A percentile compares a stretch with the other conserved stretches of the same genome.
These are phyloP conservation scores for Metridium senile DNA, from an alignment of 92 coral and sea anemone species.

Conservation along the genomic window DNA sequence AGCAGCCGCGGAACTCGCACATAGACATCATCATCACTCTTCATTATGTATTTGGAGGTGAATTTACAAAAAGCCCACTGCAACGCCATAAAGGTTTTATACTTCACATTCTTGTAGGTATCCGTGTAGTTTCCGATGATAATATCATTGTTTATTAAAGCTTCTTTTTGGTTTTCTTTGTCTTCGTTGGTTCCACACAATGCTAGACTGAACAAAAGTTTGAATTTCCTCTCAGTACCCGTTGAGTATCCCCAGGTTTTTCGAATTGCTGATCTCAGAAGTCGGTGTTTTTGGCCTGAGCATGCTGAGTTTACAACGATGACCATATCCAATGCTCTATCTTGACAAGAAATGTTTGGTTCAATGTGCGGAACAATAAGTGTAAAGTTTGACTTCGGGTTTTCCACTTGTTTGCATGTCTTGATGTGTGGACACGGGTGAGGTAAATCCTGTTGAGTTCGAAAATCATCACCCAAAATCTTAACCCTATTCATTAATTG, in stretches of 20 bases:
- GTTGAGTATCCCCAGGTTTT: conserved; percentile 48
- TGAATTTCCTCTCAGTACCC: not conserved
- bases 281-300: not conserved
- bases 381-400: not conserved
- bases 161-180: conserved; percentile 26
- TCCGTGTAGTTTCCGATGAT: conserved; percentile 50
- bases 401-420: not conserved
- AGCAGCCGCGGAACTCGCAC: conserved; percentile 36
- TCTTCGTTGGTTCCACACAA: not conserved
- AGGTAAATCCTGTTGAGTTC: not conserved
- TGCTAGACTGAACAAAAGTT: conserved; percentile 32
- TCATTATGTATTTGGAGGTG: conserved; percentile 27
- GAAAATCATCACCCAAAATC: too few species aligned
- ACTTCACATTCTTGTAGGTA: conserved; percentile 24
- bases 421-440: too few species aligned
- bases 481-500: too few species aligned
- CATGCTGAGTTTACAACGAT: conserved; percentile 48
- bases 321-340: conserved; percentile 13
- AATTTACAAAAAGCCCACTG: conserved; percentile 27
- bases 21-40: conserved; percentile 58
- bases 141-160: conserved; percentile 38
- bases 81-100: conserved; percentile 52
- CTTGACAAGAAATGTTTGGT: not conserved
- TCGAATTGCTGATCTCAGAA: conserved; percentile 34
- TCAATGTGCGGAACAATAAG: not conserved